Percentiles rank a stretch among this genome's conserved stretches.
These are phyloP conservation scores for Alviniconcha marisindica DNA, from an alignment of 1,140 invertebrate genomes.

Conservation along the genomic window DNA sequence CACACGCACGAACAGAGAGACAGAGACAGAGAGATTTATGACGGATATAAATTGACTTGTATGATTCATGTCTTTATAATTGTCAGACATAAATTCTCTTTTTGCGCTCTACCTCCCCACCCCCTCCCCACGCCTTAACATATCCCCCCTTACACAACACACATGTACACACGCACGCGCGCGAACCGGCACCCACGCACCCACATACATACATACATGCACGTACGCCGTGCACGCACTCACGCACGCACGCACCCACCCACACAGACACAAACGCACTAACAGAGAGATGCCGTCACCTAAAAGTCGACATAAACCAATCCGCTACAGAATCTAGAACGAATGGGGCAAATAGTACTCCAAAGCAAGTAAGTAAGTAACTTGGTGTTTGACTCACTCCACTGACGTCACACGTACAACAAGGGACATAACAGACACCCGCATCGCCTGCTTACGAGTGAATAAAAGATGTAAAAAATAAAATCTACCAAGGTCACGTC, in stretches of 20 bases:
- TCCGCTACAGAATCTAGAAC: background rate
- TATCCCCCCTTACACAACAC: constrained; percentile 1
- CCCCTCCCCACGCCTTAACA: constrained; percentile 18
- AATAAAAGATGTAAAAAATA: no score
- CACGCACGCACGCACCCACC: constrained; percentile 42
- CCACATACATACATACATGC: constrained; percentile 41
- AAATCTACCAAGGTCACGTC: no score
- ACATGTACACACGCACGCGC: constrained; percentile 26
- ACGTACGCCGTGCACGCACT: constrained; percentile 39
- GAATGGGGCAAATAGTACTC: background rate
- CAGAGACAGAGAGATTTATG: constrained; percentile 38
- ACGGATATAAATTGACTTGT: no score
- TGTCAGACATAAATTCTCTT: no score
- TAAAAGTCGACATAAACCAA: no score
- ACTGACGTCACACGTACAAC: no score
- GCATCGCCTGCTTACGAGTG: no score
- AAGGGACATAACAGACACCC: no score
- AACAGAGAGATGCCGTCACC: constrained; percentile 33
- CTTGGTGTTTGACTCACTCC: no score
- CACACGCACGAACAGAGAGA: constrained; percentile 40
- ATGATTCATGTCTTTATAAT: no score
- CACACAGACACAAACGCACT: constrained; percentile 43
- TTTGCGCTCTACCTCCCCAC: no score
- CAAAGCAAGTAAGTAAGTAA: no score
- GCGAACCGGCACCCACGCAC: constrained; percentile 34